phyloP scores from a whole-genome alignment of 2,888 invertebrate species.

The Penaeus monodon region DNA sequence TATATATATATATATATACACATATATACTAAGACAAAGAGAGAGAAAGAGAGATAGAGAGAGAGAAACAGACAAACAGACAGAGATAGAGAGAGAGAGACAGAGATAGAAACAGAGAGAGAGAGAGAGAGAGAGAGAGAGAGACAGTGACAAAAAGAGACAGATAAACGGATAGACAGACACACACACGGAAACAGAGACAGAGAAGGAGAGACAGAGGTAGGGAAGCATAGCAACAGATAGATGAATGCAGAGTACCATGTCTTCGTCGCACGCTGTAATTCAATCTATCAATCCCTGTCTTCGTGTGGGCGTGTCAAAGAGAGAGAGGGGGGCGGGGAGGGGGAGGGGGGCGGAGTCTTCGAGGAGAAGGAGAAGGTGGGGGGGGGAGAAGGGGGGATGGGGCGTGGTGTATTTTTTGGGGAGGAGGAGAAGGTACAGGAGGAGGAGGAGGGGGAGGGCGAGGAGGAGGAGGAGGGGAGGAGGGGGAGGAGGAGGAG shows the following conservation, averaged over 20 bases:
- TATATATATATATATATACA: constrained; percentile 10
- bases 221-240: background rate
- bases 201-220: background rate
- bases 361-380: background rate
- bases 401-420: fast-evolving
- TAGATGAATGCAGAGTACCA: no score
- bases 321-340: background rate
- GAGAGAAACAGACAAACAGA: no score
- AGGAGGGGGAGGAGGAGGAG: background rate
- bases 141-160: background rate
- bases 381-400: background rate
- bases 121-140: background rate
- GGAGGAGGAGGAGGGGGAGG: background rate
- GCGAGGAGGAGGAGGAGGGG: background rate
- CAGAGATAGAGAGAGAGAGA: background rate
- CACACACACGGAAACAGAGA: background rate
- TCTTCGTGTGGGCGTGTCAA: background rate
- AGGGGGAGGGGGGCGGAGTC: background rate
- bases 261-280: background rate
- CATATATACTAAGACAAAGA: background rate
- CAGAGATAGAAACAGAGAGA: background rate
- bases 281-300: background rate
- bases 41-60: background rate
- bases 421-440: background rate
- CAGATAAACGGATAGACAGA: background rate